Conservation (phyloP, 2,113 vertebrate species). For the Gadus macrocephalus region DNA sequence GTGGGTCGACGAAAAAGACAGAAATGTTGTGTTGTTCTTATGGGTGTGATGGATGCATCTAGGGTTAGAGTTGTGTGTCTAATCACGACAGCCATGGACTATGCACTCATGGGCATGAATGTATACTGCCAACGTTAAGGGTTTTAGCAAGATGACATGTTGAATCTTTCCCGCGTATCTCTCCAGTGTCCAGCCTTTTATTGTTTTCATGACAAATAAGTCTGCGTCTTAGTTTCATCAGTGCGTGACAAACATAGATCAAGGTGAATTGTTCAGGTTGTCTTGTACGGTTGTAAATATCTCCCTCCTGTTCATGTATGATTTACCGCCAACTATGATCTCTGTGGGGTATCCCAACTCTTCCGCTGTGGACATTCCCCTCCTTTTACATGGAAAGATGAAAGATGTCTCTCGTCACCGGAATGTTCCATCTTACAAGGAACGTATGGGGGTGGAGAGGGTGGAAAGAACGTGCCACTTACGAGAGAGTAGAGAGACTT, state of each 20-base stretch:
- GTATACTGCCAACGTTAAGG: conserved; percentile 52
- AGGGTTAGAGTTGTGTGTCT: conserved; percentile 31
- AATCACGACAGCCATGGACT: conserved; percentile 29
- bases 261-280: conserved; percentile 24
- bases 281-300: conserved; percentile 59
- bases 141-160: conserved; percentile 26
- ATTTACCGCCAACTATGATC: conserved; percentile 49
- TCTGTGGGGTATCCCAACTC: conserved; percentile 38
- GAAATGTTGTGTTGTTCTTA: conserved; percentile 49
- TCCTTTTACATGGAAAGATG: conserved; percentile 50
- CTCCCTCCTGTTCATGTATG: conserved; percentile 40
- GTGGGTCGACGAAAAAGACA: no score
- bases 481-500: conserved; percentile 33
- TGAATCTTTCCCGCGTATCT: conserved; percentile 30
- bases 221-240: conserved; percentile 27
- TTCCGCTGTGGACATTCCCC: conserved; percentile 34
- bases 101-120: conserved; percentile 55
- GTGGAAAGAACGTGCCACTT: conserved; percentile 58
- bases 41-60: conserved; percentile 23
- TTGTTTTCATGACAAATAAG: conserved; percentile 35
- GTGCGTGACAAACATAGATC: no score
- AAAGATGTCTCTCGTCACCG: conserved; percentile 43
- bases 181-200: conserved; percentile 20
- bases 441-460: conserved; percentile 47
- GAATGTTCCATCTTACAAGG: conserved; percentile 63